Evolutionary conservation across 2,113 vertebrate genomes (phyloP).

Genomic region (Toxotes jaculatrix): DNA sequence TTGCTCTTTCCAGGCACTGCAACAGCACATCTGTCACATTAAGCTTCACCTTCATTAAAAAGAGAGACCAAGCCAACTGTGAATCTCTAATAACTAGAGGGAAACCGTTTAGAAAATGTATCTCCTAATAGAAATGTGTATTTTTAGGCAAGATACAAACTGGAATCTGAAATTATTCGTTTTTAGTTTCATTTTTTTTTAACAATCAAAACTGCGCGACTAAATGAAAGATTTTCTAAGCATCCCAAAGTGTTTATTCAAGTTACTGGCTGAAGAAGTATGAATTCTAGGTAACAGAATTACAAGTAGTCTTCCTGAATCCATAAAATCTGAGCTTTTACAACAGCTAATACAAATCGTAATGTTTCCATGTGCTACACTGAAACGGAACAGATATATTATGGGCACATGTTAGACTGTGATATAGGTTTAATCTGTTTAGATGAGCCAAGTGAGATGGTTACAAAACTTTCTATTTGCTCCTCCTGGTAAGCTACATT

Average conservation of each 20-base stretch:
- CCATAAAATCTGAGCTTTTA: not conserved
- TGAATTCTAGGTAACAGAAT: not conserved
- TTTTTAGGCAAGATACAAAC: not conserved
- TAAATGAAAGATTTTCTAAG: not conserved
- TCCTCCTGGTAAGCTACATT: not conserved
- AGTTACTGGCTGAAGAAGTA: not conserved
- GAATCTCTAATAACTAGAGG: not conserved
- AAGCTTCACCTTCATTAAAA: not conserved
- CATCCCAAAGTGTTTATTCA: not conserved
- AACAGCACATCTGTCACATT: slow-evolving; percentile 16
- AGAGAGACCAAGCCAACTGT: not conserved
- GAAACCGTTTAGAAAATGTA: not conserved
- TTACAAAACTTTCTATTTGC: not conserved
- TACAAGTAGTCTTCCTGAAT: not conserved
- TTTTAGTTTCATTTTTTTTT: not conserved
- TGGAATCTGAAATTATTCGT: not conserved
- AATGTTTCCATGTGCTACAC: not conserved
- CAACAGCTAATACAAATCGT: not conserved
- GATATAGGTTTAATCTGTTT: not conserved
- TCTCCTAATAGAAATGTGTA: not conserved
- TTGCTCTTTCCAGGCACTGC: not conserved
- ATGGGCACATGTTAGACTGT: not conserved
- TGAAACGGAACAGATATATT: not conserved
- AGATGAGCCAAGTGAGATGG: not conserved
- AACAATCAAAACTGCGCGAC: not conserved